Conservation (phyloP, 37 sponge, comb jelly and placozoan species). For the Chondrosia reniformis region DNA sequence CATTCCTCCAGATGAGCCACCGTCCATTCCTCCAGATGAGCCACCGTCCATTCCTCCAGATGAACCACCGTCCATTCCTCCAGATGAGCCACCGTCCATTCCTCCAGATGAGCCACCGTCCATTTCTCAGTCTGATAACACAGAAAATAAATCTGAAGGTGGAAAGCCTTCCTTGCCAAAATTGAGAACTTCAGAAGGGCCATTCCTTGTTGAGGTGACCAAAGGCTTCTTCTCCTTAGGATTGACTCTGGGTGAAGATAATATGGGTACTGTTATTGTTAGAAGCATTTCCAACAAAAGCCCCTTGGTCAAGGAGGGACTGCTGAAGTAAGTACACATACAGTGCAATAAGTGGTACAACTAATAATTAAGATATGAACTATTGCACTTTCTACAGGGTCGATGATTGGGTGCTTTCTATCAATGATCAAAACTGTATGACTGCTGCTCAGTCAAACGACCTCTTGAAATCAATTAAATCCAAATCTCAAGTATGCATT, state of each 20-base stretch:
- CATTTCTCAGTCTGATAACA: too few relatives aligned
- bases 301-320: slow-evolving; percentile 58
- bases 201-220: slow-evolving; percentile 61
- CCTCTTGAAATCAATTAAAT: slow-evolving; percentile 43
- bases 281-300: slow-evolving; percentile 42
- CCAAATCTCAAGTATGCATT: slow-evolving; percentile 45
- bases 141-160: too few relatives aligned
- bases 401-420: slow-evolving; percentile 57
- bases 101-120: too few relatives aligned
- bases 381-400: slow-evolving; percentile 27
- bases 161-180: too few relatives aligned
- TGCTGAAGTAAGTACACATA: slow-evolving; percentile 39
- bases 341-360: not conserved
- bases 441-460: slow-evolving; percentile 29
- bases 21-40: too few relatives aligned
- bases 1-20: too few relatives aligned
- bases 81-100: too few relatives aligned
- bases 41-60: too few relatives aligned
- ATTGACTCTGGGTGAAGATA: slow-evolving; percentile 22
- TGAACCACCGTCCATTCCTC: too few relatives aligned
- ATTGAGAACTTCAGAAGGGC: slow-evolving; percentile 20
- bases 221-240: slow-evolving; percentile 67
- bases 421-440: slow-evolving; percentile 41
- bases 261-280: slow-evolving; percentile 47
- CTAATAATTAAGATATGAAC: not conserved